These are phyloP conservation scores for Aselliscus stoliczkanus DNA, from an alignment of 2,797 vertebrate genomes.

Conservation along the genomic window DNA sequence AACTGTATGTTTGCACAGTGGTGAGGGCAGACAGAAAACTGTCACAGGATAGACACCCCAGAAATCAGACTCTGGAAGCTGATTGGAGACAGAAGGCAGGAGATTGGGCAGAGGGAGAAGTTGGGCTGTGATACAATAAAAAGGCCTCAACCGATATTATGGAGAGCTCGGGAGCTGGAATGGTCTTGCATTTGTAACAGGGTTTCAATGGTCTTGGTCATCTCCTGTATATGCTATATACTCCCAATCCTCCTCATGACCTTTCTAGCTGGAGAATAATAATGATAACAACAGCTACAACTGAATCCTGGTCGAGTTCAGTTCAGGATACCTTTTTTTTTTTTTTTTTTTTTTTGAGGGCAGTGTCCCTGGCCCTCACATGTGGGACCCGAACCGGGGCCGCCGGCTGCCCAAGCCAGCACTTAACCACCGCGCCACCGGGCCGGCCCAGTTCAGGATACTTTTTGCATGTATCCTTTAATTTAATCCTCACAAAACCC, in stretches of 20 bases:
- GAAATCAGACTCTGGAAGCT: neutral
- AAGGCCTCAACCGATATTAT: neutral
- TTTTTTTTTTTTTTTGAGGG: too few species aligned
- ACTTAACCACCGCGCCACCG: too few species aligned
- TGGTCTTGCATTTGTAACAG: neutral
- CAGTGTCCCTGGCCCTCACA: too few species aligned
- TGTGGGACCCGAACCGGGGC: too few species aligned
- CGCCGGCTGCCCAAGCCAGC: too few species aligned
- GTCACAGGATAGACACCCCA: neutral
- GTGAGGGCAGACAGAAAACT: neutral
- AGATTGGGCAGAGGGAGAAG: neutral
- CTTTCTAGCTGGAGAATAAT: neutral
- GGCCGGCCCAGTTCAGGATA: neutral
- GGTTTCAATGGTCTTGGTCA: neutral
- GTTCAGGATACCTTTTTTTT: neutral
- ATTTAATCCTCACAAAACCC: neutral
- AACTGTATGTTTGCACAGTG: neutral
- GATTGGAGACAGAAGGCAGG: neutral
- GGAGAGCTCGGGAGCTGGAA: neutral
- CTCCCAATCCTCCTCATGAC: neutral
- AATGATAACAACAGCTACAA: neutral
- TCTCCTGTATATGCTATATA: neutral
- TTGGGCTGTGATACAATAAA: neutral
- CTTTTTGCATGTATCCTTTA: neutral
- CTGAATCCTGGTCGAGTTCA: neutral